Evolutionary conservation across 2,113 vertebrate genomes (phyloP), one percentile per base, ranked within the genome.

Genomic region (Onychostruthus taczanowskii): DNA sequence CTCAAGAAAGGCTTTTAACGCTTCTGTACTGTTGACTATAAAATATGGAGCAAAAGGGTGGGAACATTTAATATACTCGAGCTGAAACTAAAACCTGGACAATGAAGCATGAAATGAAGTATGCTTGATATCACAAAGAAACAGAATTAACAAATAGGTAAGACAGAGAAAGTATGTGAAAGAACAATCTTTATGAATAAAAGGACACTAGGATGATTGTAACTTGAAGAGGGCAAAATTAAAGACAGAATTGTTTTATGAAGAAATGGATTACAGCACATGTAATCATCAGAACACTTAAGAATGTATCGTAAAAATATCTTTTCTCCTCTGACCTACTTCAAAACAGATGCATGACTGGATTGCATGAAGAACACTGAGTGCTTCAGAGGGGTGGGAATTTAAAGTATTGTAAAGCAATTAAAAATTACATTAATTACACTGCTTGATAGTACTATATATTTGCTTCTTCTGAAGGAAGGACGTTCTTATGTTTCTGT

Each of bases 61-160:
- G 69, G 69, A 94, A 94, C 61, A 84, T 90, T 89, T 85, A 93
- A 93, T 81, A 97, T 87, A 95, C 39, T 96, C 70, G 55, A 93
- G 94, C 86, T 86, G 93, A 95, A 96, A 95, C 87, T 75, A 96
- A 95, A 96, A 93, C 84, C 86, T 93, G 80, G 74, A 97, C 95
- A 95, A 96, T 85, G 93, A 97, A 96, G 94, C 96, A 96, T 95
- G 96, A 96, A 97, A 97, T 96, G 95, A 96, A 95, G 84, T 95
- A 96, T 95, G 91, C 94, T 78, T 93, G 79, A 35, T 80, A 96
- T 90, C 87, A 94, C 89, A 89, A 73, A 79, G 82, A 89, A 94
- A 90, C 39, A 92, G 91, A 96, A 93, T 95, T 95, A 97, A 89
- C 93, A 96, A 96, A 97, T 64, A 94, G 93, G 79, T 95, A 94